Percentiles rank a stretch among this genome's conserved stretches.
phyloP scores from a whole-genome alignment of 1,140 invertebrate genomes.

The Bombus superbus region DNA sequence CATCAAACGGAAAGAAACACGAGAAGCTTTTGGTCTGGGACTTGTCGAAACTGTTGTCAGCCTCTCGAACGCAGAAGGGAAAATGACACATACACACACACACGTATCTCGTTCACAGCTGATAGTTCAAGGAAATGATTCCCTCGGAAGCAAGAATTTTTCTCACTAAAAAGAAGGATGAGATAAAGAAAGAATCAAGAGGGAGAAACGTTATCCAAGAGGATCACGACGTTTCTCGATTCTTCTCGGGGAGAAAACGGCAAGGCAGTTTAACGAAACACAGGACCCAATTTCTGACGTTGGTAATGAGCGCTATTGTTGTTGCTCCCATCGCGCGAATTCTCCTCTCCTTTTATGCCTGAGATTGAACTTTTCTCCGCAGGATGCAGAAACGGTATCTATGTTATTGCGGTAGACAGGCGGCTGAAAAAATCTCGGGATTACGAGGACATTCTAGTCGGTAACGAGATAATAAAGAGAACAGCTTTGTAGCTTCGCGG shows the following conservation, averaged over 20 bases:
- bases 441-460: slow-evolving; percentile 65
- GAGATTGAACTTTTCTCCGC: slow-evolving; percentile 49
- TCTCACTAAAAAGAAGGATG: not conserved
- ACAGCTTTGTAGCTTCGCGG: slow-evolving; percentile 63
- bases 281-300: slow-evolving; percentile 57
- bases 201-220: not conserved
- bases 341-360: slow-evolving; percentile 7
- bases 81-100: not conserved
- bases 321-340: slow-evolving; percentile 26
- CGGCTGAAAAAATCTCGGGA: slow-evolving; percentile 59
- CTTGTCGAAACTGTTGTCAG: not conserved
- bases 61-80: not conserved
- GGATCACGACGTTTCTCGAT: slow-evolving; percentile 9
- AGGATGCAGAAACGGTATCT: slow-evolving; percentile 48
- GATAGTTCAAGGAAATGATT: slow-evolving; percentile 47
- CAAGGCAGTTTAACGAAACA: slow-evolving; percentile 67
- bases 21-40: too few species aligned
- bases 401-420: slow-evolving; percentile 33
- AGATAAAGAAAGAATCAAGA: not conserved
- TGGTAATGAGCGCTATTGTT: slow-evolving; percentile 71
- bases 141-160: slow-evolving; percentile 2
- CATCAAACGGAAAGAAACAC: slow-evolving; percentile 22
- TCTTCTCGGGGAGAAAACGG: slow-evolving; percentile 26
- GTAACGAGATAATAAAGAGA: slow-evolving; percentile 76
- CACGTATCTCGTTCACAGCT: not conserved